Evolutionary conservation across 2,888 invertebrate species (phyloP).

Genomic region (Lydus trimaculatus): DNA sequence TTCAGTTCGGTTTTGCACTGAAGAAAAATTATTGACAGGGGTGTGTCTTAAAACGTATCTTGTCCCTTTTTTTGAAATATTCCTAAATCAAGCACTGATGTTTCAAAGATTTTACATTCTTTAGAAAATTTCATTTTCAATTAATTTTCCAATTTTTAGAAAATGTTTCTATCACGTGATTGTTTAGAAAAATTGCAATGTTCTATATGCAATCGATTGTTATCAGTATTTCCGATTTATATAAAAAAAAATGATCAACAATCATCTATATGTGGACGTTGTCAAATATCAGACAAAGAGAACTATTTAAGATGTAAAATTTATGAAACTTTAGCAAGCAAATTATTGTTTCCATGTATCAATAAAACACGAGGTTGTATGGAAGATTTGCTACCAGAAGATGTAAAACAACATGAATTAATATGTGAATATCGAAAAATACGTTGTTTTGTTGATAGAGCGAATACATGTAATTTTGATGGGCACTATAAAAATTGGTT

Average conservation of each 20-base stretch:
- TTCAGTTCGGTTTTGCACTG: no score
- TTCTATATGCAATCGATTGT: neutral
- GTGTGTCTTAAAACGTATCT: no score
- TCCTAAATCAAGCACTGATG: no score
- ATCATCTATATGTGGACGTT: neutral
- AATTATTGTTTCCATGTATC: neutral
- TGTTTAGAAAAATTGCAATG: neutral
- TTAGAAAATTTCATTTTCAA: no score
- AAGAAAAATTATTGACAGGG: no score
- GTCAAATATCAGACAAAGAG: neutral
- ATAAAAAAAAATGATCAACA: neutral
- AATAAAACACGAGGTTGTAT: neutral
- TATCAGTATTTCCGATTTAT: neutral
- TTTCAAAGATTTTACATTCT: no score
- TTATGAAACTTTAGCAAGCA: neutral
- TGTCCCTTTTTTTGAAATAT: no score
- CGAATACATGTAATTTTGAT: no score
- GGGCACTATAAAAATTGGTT: no score
- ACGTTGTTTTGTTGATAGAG: no score
- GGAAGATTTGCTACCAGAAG: neutral
- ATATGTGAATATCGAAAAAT: neutral
- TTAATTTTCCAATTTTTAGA: no score
- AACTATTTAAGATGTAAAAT: neutral
- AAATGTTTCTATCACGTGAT: neutral
- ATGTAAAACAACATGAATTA: neutral